These are phyloP conservation scores for Eulemur albifrons DNA, from an alignment of 2,797 vertebrate species.

Conservation along the genomic window DNA sequence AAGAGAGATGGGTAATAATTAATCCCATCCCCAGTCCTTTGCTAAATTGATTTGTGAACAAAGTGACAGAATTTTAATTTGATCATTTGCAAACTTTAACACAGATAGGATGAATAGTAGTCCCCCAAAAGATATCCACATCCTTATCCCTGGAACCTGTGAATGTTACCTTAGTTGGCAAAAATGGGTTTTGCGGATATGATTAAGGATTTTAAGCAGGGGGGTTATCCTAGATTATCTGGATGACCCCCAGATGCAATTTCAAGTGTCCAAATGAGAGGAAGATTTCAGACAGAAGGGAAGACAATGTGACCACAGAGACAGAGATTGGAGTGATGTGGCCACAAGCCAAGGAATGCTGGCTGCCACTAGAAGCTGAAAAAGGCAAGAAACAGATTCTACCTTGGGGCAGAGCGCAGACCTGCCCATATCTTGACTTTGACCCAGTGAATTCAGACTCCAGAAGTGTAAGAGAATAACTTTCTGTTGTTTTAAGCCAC, in stretches of 20 bases:
- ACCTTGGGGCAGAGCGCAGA: not conserved
- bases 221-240: not conserved
- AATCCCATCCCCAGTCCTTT: not conserved
- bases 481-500: not conserved
- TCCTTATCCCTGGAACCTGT: not conserved
- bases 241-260: not conserved
- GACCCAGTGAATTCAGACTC: not conserved
- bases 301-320: not conserved
- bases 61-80: not conserved
- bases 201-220: not conserved
- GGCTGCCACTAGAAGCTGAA: not conserved
- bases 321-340: not conserved
- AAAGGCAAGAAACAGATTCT: not conserved
- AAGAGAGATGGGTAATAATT: not conserved
- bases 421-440: not conserved
- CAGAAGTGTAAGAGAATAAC: not conserved
- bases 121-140: not conserved
- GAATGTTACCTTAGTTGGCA: not conserved
- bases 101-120: not conserved
- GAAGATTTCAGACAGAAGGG: not conserved
- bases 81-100: slow-evolving; percentile 3
- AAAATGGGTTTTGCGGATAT: not conserved
- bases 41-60: not conserved
- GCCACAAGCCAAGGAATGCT: not conserved
- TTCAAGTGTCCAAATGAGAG: not conserved